These are phyloP conservation scores for Scaptodrosophila lebanonensis DNA, from an alignment of 1,140 invertebrate species.

Conservation along the genomic window DNA sequence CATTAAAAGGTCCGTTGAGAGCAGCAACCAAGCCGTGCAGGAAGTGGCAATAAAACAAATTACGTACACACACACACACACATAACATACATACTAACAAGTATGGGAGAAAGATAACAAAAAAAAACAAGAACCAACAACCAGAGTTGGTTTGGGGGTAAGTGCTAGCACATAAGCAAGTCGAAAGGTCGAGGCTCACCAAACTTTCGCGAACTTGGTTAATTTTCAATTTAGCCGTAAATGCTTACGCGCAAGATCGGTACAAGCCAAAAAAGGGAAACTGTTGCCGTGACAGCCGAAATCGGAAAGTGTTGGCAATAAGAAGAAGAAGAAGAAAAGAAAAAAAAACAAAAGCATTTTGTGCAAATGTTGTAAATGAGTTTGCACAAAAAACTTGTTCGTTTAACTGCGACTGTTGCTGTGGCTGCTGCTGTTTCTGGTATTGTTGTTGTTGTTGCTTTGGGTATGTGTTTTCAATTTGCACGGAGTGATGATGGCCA, in stretches of 20 bases:
- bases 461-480: slow-evolving; percentile 37
- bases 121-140: slow-evolving; percentile 14
- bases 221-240: slow-evolving; percentile 66
- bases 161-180: slow-evolving; percentile 25
- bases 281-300: neutral
- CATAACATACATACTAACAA: neutral
- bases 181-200: slow-evolving; percentile 25
- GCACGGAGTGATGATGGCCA: slow-evolving; percentile 2
- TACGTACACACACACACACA: slow-evolving; percentile 6
- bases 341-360: slow-evolving; percentile 17
- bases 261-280: slow-evolving; percentile 28
- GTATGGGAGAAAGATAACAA: slow-evolving; percentile 23
- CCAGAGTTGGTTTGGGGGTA: slow-evolving; percentile 24
- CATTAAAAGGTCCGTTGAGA: slow-evolving; percentile 57
- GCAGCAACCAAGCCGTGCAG: neutral
- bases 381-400: slow-evolving; percentile 34
- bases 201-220: slow-evolving; percentile 35
- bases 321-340: neutral
- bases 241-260: no score
- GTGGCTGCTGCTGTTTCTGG: no score
- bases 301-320: no score
- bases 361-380: slow-evolving; percentile 45
- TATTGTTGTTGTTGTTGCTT: no score
- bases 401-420: no score
- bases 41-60: slow-evolving; percentile 11